Evolutionary conservation across 2,113 vertebrate genomes (phyloP), one percentile per base, ranked within the genome.

Genomic region (Smithornis capensis): DNA sequence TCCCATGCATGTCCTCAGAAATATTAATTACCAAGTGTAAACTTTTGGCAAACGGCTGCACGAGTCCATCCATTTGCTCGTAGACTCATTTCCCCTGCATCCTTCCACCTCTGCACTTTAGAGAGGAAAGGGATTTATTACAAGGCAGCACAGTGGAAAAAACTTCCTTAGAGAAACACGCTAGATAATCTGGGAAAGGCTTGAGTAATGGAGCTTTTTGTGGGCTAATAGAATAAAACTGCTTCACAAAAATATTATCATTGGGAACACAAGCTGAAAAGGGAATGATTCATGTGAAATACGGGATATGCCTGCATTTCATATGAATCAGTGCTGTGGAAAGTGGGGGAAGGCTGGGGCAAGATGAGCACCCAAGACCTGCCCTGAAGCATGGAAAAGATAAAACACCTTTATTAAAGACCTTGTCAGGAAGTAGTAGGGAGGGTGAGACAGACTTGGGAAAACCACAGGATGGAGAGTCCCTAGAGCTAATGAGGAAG

Each of bases 261-360:
- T 75, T 85, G 86, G 68, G 95, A 94, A 88, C 85, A 67, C 19
- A 68, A 70, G 81, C 92, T 97, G 95, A 88, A 95, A 85, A 94
- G 83, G 63, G 92, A 95, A 87, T 92, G 94, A 96, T 98, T 96
- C 96, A 90, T 87, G 84, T 90, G 93, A 93, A 97, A 92, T 82
- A 82, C 2, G 11, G 90, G 94, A 90, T 75, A 52, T 94, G 94
- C 80, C 84, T 87, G 27, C 69, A 22, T 87, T 87, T 86, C 40
- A 21, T 50, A 64, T 94, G 95, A 94, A 94, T 94, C 91, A 87
- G 84, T 91, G 71, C 90, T 91, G 15, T 56, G 92, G 84, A 86
- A 83, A 95, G 83, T 27, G 29, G 33, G 76, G 91, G 89, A 94
- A 28, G 56, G 65, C 60, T 94, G 69, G 53, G 78, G 74, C 31